A percentile compares a stretch with the other conserved stretches of the same genome.
Evolutionary conservation across 2,797 vertebrate species (phyloP).

Genomic region (Prionace glauca): DNA sequence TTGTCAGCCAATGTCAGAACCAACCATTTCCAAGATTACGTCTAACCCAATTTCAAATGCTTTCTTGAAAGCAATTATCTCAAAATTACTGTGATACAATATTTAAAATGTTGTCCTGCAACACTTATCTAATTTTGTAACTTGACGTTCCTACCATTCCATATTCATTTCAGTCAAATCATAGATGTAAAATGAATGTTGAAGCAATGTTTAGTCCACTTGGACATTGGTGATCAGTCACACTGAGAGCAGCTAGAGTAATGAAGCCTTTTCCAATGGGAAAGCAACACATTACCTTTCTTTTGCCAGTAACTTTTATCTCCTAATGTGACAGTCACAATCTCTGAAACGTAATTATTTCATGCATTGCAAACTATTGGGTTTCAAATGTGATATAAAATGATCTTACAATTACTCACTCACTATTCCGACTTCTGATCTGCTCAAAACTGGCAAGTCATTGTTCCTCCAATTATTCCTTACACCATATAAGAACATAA

Average conservation of each 20-base stretch:
- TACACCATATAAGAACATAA: background rate
- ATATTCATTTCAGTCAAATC: background rate
- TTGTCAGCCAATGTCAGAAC: slow-evolving; percentile 1
- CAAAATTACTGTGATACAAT: background rate
- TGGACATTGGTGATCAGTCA: background rate
- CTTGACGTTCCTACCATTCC: background rate
- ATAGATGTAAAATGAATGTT: background rate
- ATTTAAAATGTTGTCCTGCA: background rate
- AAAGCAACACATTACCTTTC: background rate
- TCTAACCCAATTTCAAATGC: background rate
- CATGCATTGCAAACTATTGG: background rate
- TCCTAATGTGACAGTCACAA: background rate
- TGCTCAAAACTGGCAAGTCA: background rate
- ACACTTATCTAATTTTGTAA: too few species aligned
- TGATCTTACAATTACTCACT: background rate
- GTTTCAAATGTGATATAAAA: background rate
- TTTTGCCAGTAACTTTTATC: background rate
- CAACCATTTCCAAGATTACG: background rate
- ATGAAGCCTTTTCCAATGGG: background rate
- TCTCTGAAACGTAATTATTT: background rate
- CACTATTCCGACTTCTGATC: background rate
- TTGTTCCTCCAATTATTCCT: background rate
- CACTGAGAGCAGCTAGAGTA: background rate
- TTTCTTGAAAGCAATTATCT: background rate
- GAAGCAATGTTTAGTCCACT: background rate